These are phyloP conservation scores for Rhea americana DNA, from an alignment of 2,113 vertebrate genomes.

Conservation along the genomic window DNA sequence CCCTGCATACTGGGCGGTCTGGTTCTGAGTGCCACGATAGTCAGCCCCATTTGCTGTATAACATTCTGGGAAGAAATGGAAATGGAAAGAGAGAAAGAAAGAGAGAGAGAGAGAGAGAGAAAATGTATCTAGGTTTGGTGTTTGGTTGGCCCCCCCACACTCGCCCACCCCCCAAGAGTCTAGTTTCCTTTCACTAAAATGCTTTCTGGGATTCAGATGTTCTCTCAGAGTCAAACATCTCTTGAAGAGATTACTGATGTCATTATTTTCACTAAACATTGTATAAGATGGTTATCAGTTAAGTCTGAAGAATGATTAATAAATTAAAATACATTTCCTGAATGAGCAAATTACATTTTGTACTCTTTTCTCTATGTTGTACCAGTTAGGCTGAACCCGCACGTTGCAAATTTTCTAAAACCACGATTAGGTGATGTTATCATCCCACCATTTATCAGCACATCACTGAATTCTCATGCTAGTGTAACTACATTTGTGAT, in stretches of 20 bases:
- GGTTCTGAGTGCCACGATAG: constrained; percentile 93
- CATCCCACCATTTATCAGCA: neutral
- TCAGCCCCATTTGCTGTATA: constrained; percentile 95
- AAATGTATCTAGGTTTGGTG: neutral
- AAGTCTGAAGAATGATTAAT: neutral
- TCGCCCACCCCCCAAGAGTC: neutral
- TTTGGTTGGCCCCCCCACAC: neutral
- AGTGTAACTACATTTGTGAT: neutral
- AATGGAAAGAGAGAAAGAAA: constrained; percentile 9
- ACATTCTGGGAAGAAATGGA: constrained; percentile 83
- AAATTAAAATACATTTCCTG: neutral
- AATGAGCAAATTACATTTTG: neutral
- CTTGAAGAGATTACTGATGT: neutral
- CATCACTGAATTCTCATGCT: neutral
- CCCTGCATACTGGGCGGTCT: constrained; percentile 86
- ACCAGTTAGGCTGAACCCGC: neutral
- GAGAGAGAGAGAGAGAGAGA: neutral
- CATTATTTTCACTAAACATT: neutral
- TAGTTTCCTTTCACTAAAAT: neutral
- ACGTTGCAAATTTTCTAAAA: neutral
- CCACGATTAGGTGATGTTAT: neutral
- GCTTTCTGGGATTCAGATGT: neutral
- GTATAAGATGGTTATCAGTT: neutral
- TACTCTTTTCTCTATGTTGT: neutral
- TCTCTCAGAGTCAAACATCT: neutral